These are phyloP conservation scores for Macaria liturata DNA, from an alignment of 2,888 invertebrate genomes.

Conservation along the genomic window DNA sequence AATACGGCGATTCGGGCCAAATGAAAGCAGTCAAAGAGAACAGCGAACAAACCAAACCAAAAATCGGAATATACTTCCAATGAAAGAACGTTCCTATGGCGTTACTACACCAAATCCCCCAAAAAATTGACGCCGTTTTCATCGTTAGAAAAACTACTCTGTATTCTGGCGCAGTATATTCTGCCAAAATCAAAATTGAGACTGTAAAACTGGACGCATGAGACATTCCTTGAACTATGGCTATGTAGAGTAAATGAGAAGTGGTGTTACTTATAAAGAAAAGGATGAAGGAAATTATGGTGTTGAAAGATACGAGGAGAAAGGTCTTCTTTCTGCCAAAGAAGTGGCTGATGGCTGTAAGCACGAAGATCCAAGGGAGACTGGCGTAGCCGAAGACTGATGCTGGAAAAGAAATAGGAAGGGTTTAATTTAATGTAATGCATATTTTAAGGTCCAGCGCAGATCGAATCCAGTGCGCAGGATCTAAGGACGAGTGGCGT, in stretches of 20 bases:
- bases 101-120: conserved; percentile 42
- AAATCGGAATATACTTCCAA: conserved; percentile 38
- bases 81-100: conserved; percentile 40
- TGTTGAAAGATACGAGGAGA: conserved; percentile 27
- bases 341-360: conserved; percentile 27
- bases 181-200: conserved; percentile 30
- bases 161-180: conserved; percentile 37
- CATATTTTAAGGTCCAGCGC: no score
- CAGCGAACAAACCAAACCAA: conserved; percentile 23
- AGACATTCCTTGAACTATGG: conserved; percentile 11
- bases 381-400: conserved; percentile 38
- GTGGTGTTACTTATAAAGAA: conserved; percentile 9
- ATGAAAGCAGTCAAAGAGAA: conserved; percentile 28
- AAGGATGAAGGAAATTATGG: conserved; percentile 16
- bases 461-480: no score
- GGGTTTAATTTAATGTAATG: no score
- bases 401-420: conserved; percentile 33
- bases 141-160: conserved; percentile 38
- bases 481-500: no score
- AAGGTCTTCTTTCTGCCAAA: conserved; percentile 36
- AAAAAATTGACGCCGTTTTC: conserved; percentile 37
- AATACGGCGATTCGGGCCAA: conserved; percentile 42
- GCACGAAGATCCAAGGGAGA: conserved; percentile 38
- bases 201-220: conserved; percentile 26
- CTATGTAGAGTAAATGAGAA: conserved; percentile 3